Base-by-base conservation (phyloP, 2,113 vertebrate genomes). In the Morone saxatilis region DNA sequence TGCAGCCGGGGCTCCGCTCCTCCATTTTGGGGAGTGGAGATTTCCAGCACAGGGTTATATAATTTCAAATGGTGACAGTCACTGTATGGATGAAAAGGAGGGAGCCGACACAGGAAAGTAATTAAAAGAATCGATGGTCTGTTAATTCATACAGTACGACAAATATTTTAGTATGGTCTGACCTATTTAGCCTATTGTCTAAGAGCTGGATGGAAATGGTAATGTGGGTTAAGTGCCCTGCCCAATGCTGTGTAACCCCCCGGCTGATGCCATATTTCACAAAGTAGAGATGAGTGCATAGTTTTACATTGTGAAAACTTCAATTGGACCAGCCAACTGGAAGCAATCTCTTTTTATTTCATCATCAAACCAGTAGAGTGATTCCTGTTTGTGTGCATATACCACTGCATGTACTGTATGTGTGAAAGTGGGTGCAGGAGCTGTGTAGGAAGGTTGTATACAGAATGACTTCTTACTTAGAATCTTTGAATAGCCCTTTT, bases 11-110 rank as follows among this genome's bases (percentile, higher is more conserved):
- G 76, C 88, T 78, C 83, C 69, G 36, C 80, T 88, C 86, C 91
- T 88, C 91, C 93, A 94, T 94, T 91, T 93, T 92, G 85, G 88
- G 89, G 68, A 84, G 79, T 50, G 76, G 61, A 83, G 87, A 88
- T 80, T 86, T 91, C 86, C 88, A 81, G 87, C 67, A 16, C 56
- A 43, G 43, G 71, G 63, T 90, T 91, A 84, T 85, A 78, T 91
- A 80, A 89, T 89, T 86, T 86, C 63, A 89, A 81, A 89, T 69
- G 71, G 75, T 86, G 89, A 93, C 88, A 84, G 61, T 60, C 48
- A 76, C n/a, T 76, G 53, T 84, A 69, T 65, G 7, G 50, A 70
- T 72, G 31, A 78, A 77, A 50, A 62, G 62, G 43, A 56, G 51
- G 71, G 76, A 36, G 76, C 63, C 41, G 65, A 83, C 68, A 68